Conservation (phyloP, 2,113 vertebrate genomes). For the Serilophus lunatus region DNA sequence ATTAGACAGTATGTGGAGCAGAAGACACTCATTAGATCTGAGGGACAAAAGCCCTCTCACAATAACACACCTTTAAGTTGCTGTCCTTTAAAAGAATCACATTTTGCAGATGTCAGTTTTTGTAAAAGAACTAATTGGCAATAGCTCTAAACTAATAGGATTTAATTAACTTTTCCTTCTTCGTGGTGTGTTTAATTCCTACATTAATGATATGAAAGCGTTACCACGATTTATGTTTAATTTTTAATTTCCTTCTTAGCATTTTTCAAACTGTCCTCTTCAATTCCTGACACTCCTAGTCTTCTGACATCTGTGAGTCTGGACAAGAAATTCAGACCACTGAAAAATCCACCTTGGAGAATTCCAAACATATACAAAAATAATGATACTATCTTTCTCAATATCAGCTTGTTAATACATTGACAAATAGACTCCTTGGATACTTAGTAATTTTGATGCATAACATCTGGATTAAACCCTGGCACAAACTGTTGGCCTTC, state of each 20-base stretch:
- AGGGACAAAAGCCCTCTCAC: background rate
- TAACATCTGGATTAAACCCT: background rate
- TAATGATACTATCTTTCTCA: background rate
- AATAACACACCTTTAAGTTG: background rate
- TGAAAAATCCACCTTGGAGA: background rate
- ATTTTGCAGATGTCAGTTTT: background rate
- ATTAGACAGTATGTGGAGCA: background rate
- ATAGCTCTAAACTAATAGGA: background rate
- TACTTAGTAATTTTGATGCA: background rate
- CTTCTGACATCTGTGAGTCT: background rate
- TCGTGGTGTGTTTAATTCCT: background rate
- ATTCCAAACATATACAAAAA: background rate
- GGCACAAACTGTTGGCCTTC: too few relatives aligned
- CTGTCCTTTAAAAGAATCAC: background rate
- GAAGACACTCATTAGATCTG: background rate
- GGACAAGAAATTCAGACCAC: background rate
- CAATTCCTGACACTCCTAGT: background rate
- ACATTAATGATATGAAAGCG: background rate
- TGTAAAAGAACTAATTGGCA: background rate
- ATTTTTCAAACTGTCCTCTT: background rate
- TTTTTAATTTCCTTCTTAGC: background rate
- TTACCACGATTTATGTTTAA: background rate
- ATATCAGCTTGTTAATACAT: background rate
- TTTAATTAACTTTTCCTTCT: background rate
- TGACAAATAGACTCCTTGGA: background rate